Conservation (phyloP, 2,888 invertebrate species). For the Diplolepis rosae region DNA sequence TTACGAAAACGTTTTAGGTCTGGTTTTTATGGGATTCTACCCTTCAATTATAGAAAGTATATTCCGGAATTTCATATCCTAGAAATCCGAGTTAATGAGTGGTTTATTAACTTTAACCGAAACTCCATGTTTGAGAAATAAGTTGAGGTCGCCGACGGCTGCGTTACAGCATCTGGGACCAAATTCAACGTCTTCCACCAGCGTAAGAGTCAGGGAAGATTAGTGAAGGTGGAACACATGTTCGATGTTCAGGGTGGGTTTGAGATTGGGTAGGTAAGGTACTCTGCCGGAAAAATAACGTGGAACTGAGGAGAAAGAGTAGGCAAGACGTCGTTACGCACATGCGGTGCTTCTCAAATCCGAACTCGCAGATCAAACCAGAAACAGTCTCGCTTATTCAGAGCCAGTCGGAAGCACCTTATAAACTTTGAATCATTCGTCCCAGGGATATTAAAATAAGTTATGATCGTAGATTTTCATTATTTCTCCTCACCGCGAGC, state of each 20-base stretch:
- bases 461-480: slow-evolving; percentile 49
- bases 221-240: slow-evolving; percentile 72
- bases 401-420: slow-evolving; percentile 48
- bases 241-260: slow-evolving; percentile 62
- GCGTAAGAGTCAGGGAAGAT: slow-evolving; percentile 60
- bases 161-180: slow-evolving; percentile 69
- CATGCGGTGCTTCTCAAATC: slow-evolving; percentile 67
- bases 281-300: slow-evolving; percentile 69
- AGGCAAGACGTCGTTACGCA: slow-evolving; percentile 72
- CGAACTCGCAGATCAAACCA: slow-evolving; percentile 46
- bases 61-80: too few species aligned
- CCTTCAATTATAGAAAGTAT: too few species aligned
- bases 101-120: slow-evolving; percentile 45
- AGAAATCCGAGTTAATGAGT: neutral
- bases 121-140: slow-evolving; percentile 50
- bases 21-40: too few species aligned
- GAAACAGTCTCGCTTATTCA: slow-evolving; percentile 45
- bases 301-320: slow-evolving; percentile 63
- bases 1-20: too few species aligned
- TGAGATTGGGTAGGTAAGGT: slow-evolving; percentile 45
- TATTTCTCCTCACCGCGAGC: slow-evolving; percentile 52
- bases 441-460: slow-evolving; percentile 65
- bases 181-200: slow-evolving; percentile 56
- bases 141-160: slow-evolving; percentile 61
- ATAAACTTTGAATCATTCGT: slow-evolving; percentile 61